Percentiles rank a stretch among this genome's conserved stretches.
phyloP scores from a whole-genome alignment of 2,113 vertebrate species.

The Todiramphus chloris region DNA sequence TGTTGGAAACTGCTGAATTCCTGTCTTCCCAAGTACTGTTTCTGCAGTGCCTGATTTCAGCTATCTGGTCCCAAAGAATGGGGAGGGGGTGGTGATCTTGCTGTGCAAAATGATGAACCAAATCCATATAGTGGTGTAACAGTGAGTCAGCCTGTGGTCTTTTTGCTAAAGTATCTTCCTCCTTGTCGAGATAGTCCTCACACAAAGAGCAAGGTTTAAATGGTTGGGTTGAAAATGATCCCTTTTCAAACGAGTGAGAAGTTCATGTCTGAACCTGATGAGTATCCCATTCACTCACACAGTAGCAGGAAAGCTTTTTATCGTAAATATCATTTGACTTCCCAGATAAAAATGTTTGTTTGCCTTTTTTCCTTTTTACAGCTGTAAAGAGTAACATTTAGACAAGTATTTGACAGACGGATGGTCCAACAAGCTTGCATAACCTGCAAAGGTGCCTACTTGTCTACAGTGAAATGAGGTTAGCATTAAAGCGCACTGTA shows the following conservation, averaged over 20 bases:
- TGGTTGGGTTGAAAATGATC: not conserved
- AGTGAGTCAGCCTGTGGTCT: not conserved
- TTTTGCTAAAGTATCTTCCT: not conserved
- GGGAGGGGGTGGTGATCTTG: not conserved
- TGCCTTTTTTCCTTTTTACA: not conserved
- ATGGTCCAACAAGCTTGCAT: not conserved
- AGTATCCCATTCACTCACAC: not conserved
- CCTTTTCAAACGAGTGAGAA: not conserved
- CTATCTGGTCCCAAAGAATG: not conserved
- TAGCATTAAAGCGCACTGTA: accelerated
- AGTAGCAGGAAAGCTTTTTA: not conserved
- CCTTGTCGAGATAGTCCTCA: not conserved
- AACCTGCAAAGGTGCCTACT: not conserved
- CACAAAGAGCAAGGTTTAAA: not conserved
- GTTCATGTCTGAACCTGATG: constrained; percentile 37
- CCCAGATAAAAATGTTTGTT: not conserved
- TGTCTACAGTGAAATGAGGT: not conserved
- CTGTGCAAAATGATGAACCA: not conserved
- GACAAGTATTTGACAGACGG: not conserved
- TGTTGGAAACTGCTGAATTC: not conserved
- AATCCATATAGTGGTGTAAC: accelerated
- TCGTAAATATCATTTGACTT: not conserved
- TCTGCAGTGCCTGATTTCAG: not conserved
- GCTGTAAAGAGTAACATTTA: not conserved
- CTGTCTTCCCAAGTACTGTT: not conserved